phyloP scores from a whole-genome alignment of 2,888 invertebrate species.

The Tipula vernalis region DNA sequence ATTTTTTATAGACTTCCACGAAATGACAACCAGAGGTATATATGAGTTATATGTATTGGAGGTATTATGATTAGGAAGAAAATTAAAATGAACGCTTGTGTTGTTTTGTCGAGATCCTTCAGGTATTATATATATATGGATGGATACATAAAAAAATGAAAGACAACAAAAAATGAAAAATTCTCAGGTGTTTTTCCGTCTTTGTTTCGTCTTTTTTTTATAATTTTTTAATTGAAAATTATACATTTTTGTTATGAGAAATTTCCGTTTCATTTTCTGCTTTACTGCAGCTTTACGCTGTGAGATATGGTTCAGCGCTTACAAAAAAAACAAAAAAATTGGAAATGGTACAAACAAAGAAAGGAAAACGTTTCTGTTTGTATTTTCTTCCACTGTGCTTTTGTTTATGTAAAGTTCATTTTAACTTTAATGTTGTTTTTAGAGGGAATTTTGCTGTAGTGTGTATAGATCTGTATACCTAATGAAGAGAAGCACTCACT shows the following conservation, averaged over 20 bases:
- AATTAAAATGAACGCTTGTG: neutral
- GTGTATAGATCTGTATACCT: neutral
- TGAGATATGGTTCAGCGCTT: neutral
- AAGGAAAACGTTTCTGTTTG: too few relatives aligned
- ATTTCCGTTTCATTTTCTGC: neutral
- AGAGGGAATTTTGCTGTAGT: neutral
- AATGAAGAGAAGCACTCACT: neutral
- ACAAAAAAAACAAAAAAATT: neutral
- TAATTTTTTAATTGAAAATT: slow-evolving; percentile 4
- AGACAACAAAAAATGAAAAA: neutral
- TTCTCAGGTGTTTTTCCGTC: neutral
- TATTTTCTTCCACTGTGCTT: neutral
- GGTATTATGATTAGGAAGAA: neutral
- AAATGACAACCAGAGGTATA: neutral
- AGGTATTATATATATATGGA: neutral
- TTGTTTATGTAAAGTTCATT: neutral
- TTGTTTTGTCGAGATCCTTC: neutral
- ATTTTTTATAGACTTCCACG: neutral
- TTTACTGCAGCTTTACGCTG: neutral
- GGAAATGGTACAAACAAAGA: neutral
- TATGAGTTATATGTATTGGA: neutral
- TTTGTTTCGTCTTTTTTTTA: neutral
- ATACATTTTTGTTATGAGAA: neutral
- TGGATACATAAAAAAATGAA: neutral
- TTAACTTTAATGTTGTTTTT: neutral